Evolutionary conservation across 2,888 invertebrate species (phyloP), one percentile per base, ranked within the genome.

Genomic region (Actias luna): DNA sequence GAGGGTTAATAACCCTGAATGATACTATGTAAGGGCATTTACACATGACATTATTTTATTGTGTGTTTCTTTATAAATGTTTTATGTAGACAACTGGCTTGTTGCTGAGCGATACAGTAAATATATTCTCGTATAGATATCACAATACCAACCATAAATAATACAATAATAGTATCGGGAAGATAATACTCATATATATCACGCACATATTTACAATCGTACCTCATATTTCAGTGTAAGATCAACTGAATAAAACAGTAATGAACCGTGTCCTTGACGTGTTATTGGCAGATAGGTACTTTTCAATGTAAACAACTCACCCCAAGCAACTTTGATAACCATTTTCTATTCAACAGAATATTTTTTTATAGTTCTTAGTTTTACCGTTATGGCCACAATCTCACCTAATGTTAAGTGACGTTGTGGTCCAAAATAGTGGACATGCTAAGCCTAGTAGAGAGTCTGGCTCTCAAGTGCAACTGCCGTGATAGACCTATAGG

Each of bases 231-330:
- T 55, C 29, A 29, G 29, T 55, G 22, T 29, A 55, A 27, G 55
- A 29, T 55, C 29, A 55, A 55, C 29, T 55, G 55, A 55, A 55
- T 55, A 55, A 55, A 55, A 29, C 55, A 29, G 55, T 55, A 55
- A 55, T 55, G 55, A 55, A 29, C 55, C 55, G 7, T 55, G 27
- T 18, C 55, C 55, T 55, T 55, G 55, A 55, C 29, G 29, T 8
- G 46, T 29, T 29, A 27, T 27, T 55, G 55, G 29, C 55, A 29
- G 55, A 27, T 39, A 39, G 36, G 12, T 52, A 29, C n/a, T 29
- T 55, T 29, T 29, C 55, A 55, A 55, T 16, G 55, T 55, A 55
- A 55, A 55, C 16, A 55, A 55, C 16, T 55, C 55, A 55, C 55
- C 55, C 29, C 55, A 29, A n/a, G 55, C 29, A 5, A 29, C 27